Base-by-base conservation (phyloP, 1,140 invertebrate genomes). In the Oryctes rhinoceros region DNA sequence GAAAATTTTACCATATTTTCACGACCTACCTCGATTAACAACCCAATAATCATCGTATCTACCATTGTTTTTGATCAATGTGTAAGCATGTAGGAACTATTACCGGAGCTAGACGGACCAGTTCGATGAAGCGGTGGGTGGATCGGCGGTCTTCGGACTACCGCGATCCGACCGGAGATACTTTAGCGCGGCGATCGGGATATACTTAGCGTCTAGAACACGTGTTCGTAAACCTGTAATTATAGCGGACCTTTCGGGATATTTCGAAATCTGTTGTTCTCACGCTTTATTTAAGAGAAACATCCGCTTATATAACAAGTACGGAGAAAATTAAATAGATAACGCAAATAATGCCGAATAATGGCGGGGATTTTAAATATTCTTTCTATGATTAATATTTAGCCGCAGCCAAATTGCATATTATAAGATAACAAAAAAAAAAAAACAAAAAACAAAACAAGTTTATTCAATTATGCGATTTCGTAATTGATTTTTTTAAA, bases 1-100 rank as follows among this genome's bases (percentile, higher is more conserved):
- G 53, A 37, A 74, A 74, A 74, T 74, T 74, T 74, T 74, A 74
- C 20, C 37, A 74, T 74, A 74, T 74, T 74, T 74, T 74, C 67
- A 74, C 67, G 67, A 74, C 67, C 67, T 74, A 74, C 67, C 67
- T 74, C 67, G 67, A 74, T 74, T 74, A 74, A 35, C 30, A 74
- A 74, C 67, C 67, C 20, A 74, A 74, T 74, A 74, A 74, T 74
- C 67, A 74, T 74, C 67, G 67, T 37, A 74, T 74, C 67, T 74
- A 74, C 67, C 67, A 74, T 74, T 74, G 67, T 77, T 77, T 77
- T 47, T 77, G 37, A 49, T 49, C 76, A 77, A 77, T 44, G 76
- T 44, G 37, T n/a, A 49, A 49, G 76, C 76, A 77, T 77, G 20
- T 20, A 44, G 44, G 37, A 77, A 77, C 47, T 77, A 77, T 47